phyloP scores from a whole-genome alignment of 2,888 invertebrate genomes.

The Pediacus dermestoides region DNA sequence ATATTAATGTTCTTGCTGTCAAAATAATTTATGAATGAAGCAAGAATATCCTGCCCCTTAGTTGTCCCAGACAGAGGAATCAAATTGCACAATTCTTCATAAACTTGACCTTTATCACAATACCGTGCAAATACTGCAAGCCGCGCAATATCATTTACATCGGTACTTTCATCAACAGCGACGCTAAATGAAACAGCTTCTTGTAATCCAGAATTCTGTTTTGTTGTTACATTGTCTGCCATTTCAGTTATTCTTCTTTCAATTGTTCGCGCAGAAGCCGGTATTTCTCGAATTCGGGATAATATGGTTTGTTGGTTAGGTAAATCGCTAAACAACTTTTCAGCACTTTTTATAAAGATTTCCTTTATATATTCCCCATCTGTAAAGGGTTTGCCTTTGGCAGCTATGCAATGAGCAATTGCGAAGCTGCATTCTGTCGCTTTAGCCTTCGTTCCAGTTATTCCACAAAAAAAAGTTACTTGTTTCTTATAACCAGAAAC shows the following conservation, averaged over 20 bases:
- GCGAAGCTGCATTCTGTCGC: slow-evolving; percentile 17
- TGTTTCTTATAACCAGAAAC: slow-evolving; percentile 8
- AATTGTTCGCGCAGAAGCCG: slow-evolving; percentile 19
- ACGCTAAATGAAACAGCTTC: slow-evolving; percentile 18
- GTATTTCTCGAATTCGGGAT: slow-evolving; percentile 19
- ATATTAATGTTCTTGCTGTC: slow-evolving; percentile 11
- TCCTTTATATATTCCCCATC: slow-evolving; percentile 23
- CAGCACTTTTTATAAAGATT: slow-evolving; percentile 15
- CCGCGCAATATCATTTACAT: slow-evolving; percentile 18
- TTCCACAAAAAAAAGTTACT: slow-evolving; percentile 8
- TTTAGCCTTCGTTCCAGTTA: slow-evolving; percentile 8
- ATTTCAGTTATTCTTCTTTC: slow-evolving; percentile 15
- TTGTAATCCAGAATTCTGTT: slow-evolving; percentile 18
- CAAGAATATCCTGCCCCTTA: slow-evolving; percentile 7
- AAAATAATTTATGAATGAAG: slow-evolving; percentile 7
- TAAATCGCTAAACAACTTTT: slow-evolving; percentile 27
- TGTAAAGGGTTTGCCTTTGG: slow-evolving; percentile 22
- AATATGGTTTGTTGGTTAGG: slow-evolving; percentile 17
- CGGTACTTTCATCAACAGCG: slow-evolving; percentile 18
- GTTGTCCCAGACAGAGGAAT: slow-evolving; percentile 7
- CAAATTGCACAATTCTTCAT: slow-evolving; percentile 12
- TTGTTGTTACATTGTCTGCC: slow-evolving; percentile 19
- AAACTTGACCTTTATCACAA: slow-evolving; percentile 8
- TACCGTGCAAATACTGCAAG: slow-evolving; percentile 17
- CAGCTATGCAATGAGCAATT: slow-evolving; percentile 21